Conservation (phyloP, 2,113 vertebrate species). For the Erythrocercus mccallii region DNA sequence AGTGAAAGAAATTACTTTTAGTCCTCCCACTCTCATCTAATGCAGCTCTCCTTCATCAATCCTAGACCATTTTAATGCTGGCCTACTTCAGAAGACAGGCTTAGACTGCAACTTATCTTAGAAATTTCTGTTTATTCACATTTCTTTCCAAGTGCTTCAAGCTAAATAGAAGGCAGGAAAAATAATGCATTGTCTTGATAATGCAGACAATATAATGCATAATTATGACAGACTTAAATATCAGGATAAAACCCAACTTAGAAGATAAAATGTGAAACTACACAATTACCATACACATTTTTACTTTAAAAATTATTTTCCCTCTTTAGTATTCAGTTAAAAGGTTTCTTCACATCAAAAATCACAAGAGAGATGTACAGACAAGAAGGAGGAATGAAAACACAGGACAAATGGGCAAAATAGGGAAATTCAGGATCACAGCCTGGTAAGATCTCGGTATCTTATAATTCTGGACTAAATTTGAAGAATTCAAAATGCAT, state of each 20-base stretch:
- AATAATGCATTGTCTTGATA: background rate
- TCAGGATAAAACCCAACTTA: background rate
- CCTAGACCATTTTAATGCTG: background rate
- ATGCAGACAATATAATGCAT: background rate
- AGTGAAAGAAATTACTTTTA: slow-evolving; percentile 8
- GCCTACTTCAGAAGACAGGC: background rate
- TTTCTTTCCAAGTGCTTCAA: background rate
- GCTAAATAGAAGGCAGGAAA: background rate
- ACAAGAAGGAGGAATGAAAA: background rate
- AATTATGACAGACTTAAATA: background rate
- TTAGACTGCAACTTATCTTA: background rate
- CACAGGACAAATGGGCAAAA: background rate
- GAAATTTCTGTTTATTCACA: background rate
- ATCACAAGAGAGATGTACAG: background rate
- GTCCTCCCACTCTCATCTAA: slow-evolving; percentile 7
- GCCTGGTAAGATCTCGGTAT: background rate
- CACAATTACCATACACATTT: background rate
- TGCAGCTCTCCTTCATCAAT: background rate
- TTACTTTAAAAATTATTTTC: background rate
- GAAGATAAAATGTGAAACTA: background rate
- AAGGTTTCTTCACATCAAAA: background rate
- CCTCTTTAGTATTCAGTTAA: background rate
- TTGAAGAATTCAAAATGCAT: slow-evolving; percentile 53
- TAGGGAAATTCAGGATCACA: background rate
- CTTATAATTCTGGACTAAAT: slow-evolving; percentile 6